These are phyloP conservation scores for Zoanthus sansibaricus DNA, from an alignment of 92 coral and sea anemone species.

Conservation along the genomic window DNA sequence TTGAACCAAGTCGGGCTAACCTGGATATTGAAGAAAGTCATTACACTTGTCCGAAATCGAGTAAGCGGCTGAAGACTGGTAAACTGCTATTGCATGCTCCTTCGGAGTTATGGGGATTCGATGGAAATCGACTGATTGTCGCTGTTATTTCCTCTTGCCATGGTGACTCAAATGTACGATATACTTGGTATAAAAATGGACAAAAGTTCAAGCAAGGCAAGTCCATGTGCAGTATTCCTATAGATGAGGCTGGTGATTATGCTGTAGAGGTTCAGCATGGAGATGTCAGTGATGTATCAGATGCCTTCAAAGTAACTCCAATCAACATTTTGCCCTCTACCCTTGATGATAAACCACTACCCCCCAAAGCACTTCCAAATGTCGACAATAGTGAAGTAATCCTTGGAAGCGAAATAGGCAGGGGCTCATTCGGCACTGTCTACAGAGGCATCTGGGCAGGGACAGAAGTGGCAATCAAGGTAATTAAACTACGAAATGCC, in stretches of 20 bases:
- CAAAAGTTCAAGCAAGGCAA: conserved; percentile 40
- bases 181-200: conserved; percentile 51
- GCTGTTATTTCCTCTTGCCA: conserved; percentile 53
- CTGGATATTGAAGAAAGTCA: conserved; percentile 31
- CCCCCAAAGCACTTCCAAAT: conserved; percentile 35
- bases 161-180: conserved; percentile 9
- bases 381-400: conserved; percentile 48
- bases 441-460: conserved; percentile 52
- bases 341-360: conserved; percentile 13
- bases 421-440: conserved; percentile 55
- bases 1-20: conserved; percentile 38
- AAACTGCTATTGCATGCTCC: conserved; percentile 56
- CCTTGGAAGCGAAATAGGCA: conserved; percentile 49
- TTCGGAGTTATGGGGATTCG: conserved; percentile 55
- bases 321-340: background rate
- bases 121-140: conserved; percentile 45
- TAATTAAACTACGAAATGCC: conserved; percentile 46
- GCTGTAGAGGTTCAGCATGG: conserved; percentile 45
- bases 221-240: conserved; percentile 38
- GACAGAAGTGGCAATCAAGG: conserved; percentile 53
- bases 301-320: conserved; percentile 35
- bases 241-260: conserved; percentile 48
- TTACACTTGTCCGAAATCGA: conserved; percentile 25
- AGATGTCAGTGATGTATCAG: conserved; percentile 40
- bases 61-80: background rate